phyloP scores from a whole-genome alignment of 1,140 invertebrate genomes.

The Drosophila mayri region DNA sequence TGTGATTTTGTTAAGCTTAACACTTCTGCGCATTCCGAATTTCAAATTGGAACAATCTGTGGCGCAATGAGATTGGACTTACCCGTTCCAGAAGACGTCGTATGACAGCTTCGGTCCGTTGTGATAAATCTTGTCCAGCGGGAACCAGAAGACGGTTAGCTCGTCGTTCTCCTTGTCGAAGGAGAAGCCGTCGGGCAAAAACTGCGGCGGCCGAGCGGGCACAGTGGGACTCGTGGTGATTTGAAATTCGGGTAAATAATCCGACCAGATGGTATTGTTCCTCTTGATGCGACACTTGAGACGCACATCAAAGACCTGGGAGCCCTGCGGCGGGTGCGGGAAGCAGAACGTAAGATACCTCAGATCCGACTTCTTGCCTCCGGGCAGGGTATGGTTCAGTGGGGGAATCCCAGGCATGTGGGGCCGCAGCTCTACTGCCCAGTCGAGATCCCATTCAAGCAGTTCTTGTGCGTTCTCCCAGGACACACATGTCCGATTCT shows the following conservation, averaged over 20 bases:
- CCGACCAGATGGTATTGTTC: slow-evolving; percentile 3
- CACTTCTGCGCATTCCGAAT: no score
- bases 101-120: slow-evolving; percentile 31
- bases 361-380: not conserved
- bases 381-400: not conserved
- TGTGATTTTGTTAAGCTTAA: no score
- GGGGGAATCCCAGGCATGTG: no score
- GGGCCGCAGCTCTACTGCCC: not conserved
- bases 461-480: not conserved
- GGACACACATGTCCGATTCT: not conserved
- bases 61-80: not conserved
- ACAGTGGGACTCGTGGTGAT: not conserved
- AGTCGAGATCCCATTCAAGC: not conserved
- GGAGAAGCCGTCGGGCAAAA: slow-evolving; percentile 22
- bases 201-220: slow-evolving; percentile 9
- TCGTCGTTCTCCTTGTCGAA: not conserved
- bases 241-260: not conserved
- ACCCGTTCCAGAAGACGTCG: not conserved
- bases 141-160: slow-evolving; percentile 43
- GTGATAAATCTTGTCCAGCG: not conserved
- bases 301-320: slow-evolving; percentile 7
- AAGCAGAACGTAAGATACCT: slow-evolving; percentile 7
- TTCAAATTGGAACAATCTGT: no score
- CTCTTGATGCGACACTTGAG: not conserved
- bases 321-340: slow-evolving; percentile 1